Evolutionary conservation across 2,113 vertebrate species (phyloP), one percentile per base, ranked within the genome.

Genomic region (Cebidichthys violaceus): DNA sequence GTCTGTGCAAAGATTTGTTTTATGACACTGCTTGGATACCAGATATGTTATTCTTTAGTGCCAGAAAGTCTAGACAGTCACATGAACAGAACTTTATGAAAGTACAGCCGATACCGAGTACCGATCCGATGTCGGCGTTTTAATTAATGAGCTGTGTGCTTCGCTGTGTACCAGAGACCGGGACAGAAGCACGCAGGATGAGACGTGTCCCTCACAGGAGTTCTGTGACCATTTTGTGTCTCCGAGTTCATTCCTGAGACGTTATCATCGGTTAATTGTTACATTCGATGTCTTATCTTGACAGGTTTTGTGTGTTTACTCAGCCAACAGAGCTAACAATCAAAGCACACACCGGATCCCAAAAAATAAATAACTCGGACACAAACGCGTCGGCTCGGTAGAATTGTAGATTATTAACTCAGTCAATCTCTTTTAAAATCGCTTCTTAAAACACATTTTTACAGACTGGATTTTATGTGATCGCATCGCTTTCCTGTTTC

Each of bases 1-100:
- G 37, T 50, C 75, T 74, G 66, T 69, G 61, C 39, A 67, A 85
- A 79, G 43, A 83, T 81, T 83, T 79, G 33, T 57, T 60, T 68
- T 33, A 11, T 22, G 54, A 20, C 24, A 29, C 31, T 18, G 6
- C 43, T 13, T 37, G 1, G 9, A 35, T 29, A 29, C 3, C 27
- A 37, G 45, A 33, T 72, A 1, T 60, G n/a, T 45, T n/a, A 22
- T 39, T 84, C 35, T 68, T 15, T 20, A n/a, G 31, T 27, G 31
- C 31, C 70, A 66, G 9, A 33, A 22, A 52, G 86, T 67, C 66
- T 76, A 62, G 76, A 80, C 69, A n/a, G 47, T 72, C 54, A 43
- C 70, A 57, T 54, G 72, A 70, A 59, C 39, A 20, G 62, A 22
- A 59, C 15, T 17, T 14, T 6, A 24, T 6, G 20, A 39, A 9